Evolutionary conservation across 2,797 vertebrate genomes (phyloP).

Genomic region (Chiloscyllium punctatum): DNA sequence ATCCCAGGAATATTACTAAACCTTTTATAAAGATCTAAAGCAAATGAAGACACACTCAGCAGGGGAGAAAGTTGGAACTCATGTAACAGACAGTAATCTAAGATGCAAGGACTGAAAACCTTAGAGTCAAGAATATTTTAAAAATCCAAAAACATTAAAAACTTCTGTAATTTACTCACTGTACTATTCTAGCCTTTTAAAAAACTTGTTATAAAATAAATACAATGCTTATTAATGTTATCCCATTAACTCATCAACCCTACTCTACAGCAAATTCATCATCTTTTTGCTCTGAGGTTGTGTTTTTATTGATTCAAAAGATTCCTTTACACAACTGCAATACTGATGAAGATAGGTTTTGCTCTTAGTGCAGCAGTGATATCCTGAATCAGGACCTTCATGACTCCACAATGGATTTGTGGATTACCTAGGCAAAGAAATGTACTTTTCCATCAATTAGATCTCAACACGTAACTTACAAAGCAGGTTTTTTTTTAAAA

Average conservation of each 20-base stretch:
- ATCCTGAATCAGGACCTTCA: not conserved
- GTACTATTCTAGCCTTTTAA: not conserved
- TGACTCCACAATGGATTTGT: not conserved
- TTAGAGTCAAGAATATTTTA: not conserved
- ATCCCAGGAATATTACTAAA: too few relatives aligned
- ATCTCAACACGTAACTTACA: not conserved
- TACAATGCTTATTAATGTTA: not conserved
- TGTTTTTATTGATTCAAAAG: not conserved
- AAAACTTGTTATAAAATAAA: not conserved
- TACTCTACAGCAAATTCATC: not conserved
- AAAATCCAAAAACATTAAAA: not conserved
- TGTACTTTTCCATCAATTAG: not conserved
- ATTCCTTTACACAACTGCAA: not conserved
- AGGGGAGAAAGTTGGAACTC: too few relatives aligned
- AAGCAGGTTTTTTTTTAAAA: not conserved
- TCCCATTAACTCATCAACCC: not conserved
- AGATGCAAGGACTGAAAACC: not conserved
- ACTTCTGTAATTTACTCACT: not conserved
- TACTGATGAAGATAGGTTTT: not conserved
- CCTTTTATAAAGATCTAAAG: too few relatives aligned
- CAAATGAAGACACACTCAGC: too few relatives aligned
- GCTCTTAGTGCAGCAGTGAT: not conserved
- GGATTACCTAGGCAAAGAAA: not conserved
- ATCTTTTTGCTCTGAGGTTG: not conserved
- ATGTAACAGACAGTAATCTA: too few relatives aligned